Evolutionary conservation across 2,113 vertebrate species (phyloP), one percentile per base, ranked within the genome.

Genomic region (Sterna hirundo): DNA sequence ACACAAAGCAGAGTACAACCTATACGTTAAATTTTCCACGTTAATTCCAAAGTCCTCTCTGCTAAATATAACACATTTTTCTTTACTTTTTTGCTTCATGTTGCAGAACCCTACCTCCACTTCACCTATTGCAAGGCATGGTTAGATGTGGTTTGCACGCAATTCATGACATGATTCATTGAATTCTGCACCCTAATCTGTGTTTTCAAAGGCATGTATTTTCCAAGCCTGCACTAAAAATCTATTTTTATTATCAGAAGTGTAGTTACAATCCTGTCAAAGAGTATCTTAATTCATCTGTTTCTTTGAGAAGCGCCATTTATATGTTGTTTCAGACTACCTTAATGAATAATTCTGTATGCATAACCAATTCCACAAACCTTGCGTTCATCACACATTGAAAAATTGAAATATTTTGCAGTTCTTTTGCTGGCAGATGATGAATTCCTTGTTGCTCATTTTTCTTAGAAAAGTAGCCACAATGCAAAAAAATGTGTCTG

Each of bases 201-300:
- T 64, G 42, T 80, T 77, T 88, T 77, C 1, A 36, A 54, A 79
- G 17, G 0, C 7, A 46, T 0, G 0, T 52, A 44, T 82, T 88
- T 90, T 79, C 61, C 52, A 85, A 19, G 6, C 13, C 49, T 64
- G n/a, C 9, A 30, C 26, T 47, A 90, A 79, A 71, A 88, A 71
- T 64, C 25, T 13, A 49, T 71, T 95, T 90, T 71, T 92, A 65
- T 92, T 64, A 51, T 38, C 66, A 71, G 27, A 78, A 85, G 4
- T 42, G 9, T 29, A 91, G 64, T 47, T 88, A 64, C 10, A 86
- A n/a, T 32, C 26, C 57, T 86, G n/a, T 55, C 71, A 94, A 44
- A 70, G 8, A 69, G 29, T 69, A 94, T 72, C 62, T 88, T 72
- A 96, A 97, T 95, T 96, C 30, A 97, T 96, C 70, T 94, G 21